Evolutionary conservation across 2,113 vertebrate genomes (phyloP), one percentile per base, ranked within the genome.

Genomic region (Pholis gunnellus): DNA sequence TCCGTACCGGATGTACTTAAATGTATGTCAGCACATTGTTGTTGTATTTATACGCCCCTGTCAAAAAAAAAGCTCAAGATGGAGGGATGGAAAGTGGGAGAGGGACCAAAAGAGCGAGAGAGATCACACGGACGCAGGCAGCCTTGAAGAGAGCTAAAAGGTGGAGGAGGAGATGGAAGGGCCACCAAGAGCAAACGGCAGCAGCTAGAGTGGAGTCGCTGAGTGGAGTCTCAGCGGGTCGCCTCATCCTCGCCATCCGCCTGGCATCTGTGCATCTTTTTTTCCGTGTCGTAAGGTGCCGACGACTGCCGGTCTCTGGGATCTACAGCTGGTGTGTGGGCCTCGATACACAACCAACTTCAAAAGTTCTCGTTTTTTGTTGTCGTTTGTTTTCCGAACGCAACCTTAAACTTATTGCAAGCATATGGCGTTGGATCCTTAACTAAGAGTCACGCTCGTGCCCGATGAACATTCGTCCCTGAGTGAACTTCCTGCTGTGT

Each of bases 281-380:
- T 38, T 38, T 3, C 15, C 72, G 68, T 87, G 85, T 91, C 81
- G 85, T 70, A 56, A 87, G 79, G 57, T 89, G 65, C 70, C 25
- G 42, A 48, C 18, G 59, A 57, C 50, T 87, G 81, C 79, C 74
- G 82, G 57, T 40, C 77, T 75, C 54, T 29, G 63, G 72, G 75
- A 72, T 82, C 82, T 85, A 89, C 88, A 89, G 87, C 89, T 89
- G 88, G 88, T 87, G 88, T 76, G 89, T 89, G 91, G 90, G 88
- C 76, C 81, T 87, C 82, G 52, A 87, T 67, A 56, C 73, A 77
- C 44, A 75, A 65, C 46, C 65, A 76, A 83, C 67, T 82, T 46
- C 48, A 83, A 86, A 89, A 63, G 61, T 75, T 77, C 3, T 46
- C n/a, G 6, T 50, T 50, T 50, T 50, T 40, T 52, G 13, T 29